A percentile compares a stretch with the other conserved stretches of the same genome.
Evolutionary conservation across 1,140 invertebrate genomes (phyloP).

Genomic region (Aricia agestis): DNA sequence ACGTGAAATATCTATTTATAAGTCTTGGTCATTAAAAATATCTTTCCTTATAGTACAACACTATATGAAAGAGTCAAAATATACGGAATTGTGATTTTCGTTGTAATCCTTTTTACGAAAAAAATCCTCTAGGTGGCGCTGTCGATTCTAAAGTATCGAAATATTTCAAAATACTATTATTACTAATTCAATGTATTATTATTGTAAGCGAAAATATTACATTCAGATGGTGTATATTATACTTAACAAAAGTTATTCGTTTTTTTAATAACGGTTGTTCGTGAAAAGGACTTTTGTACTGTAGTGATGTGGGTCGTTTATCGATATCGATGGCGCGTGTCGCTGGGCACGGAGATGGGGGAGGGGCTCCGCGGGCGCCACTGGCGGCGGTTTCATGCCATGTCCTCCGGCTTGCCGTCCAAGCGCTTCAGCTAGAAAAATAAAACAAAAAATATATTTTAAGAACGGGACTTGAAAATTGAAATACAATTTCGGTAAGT

Average conservation of each 20-base stretch:
- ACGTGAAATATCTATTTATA: not conserved
- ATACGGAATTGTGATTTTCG: not conserved
- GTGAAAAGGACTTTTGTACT: not conserved
- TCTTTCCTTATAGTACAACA: not conserved
- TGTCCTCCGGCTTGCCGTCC: slow-evolving; percentile 52
- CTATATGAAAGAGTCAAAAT: not conserved
- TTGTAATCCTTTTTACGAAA: not conserved
- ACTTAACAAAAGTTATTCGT: not conserved
- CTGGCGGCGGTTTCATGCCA: slow-evolving; percentile 43
- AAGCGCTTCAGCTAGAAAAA: slow-evolving; percentile 49
- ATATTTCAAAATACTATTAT: no score
- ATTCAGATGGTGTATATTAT: not conserved
- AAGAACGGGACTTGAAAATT: no score
- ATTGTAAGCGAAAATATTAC: no score
- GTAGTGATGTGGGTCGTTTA: not conserved
- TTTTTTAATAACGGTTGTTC: not conserved
- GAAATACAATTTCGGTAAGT: no score
- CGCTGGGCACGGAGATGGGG: slow-evolving; percentile 36
- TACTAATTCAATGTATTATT: no score
- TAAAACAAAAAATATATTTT: not conserved
- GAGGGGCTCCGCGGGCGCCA: slow-evolving; percentile 27
- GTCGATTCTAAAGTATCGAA: not conserved
- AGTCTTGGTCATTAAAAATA: not conserved
- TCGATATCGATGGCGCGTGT: slow-evolving; percentile 21
- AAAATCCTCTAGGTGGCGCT: not conserved